These are phyloP conservation scores for Excalfactoria chinensis DNA, from an alignment of 2,113 vertebrate genomes.

Conservation along the genomic window DNA sequence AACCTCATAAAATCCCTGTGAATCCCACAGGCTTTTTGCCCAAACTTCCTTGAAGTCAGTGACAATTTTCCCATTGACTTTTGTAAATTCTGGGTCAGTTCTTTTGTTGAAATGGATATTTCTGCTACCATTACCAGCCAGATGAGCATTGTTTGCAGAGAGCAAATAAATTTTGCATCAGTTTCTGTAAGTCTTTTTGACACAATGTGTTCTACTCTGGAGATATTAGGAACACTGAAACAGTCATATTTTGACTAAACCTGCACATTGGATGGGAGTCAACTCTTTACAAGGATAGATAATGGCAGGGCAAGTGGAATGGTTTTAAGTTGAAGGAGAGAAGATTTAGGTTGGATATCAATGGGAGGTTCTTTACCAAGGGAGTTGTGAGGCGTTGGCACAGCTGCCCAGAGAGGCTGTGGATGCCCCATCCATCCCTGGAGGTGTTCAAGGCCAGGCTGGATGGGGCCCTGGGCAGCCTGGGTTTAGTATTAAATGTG, in stretches of 20 bases:
- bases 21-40: background rate
- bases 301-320: too few species aligned
- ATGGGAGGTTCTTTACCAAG: too few species aligned
- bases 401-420: too few species aligned
- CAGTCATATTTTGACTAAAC: background rate
- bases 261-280: background rate
- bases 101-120: background rate
- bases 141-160: background rate
- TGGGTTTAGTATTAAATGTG: too few species aligned
- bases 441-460: too few species aligned
- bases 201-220: background rate
- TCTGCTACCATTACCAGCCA: background rate
- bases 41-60: background rate
- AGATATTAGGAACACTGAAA: background rate
- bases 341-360: too few species aligned
- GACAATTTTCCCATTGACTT: background rate
- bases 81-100: background rate
- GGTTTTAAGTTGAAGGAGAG: too few species aligned
- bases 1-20: background rate
- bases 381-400: too few species aligned
- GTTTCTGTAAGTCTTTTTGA: rapidly evolving
- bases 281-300: too few species aligned
- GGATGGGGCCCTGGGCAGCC: too few species aligned
- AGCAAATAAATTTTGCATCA: background rate
- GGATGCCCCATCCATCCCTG: too few species aligned